These are phyloP conservation scores for Temnothorax curvispinosus DNA, from an alignment of 1,140 invertebrate species.

Conservation along the genomic window DNA sequence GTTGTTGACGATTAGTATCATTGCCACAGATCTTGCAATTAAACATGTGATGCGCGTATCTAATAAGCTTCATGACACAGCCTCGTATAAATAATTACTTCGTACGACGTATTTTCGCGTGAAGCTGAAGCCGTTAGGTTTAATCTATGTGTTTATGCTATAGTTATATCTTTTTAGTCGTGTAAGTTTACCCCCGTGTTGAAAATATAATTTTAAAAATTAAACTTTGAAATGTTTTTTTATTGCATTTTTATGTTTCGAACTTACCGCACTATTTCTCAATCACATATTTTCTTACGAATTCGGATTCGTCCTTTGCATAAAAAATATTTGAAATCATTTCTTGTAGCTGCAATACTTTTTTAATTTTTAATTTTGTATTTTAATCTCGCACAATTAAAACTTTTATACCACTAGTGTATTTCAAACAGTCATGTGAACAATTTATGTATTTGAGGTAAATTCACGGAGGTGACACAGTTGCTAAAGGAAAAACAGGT, in stretches of 20 bases:
- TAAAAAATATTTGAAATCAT: background rate
- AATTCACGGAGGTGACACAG: background rate
- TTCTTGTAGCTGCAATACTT: background rate
- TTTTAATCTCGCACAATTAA: background rate
- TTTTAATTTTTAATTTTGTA: background rate
- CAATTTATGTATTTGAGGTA: background rate
- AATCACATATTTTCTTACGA: background rate
- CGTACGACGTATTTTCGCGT: background rate
- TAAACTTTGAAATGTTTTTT: background rate
- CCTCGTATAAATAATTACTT: conserved; percentile 31
- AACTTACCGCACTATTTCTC: background rate
- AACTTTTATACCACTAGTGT: background rate
- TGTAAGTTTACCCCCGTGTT: background rate
- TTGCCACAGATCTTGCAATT: background rate
- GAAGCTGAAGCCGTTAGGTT: background rate
- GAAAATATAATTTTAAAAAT: conserved; percentile 1
- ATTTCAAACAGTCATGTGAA: background rate
- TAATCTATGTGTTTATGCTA: background rate
- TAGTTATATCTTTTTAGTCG: background rate
- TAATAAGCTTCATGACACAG: conserved; percentile 16
- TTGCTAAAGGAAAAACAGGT: conserved; percentile 1
- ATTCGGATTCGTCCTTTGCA: background rate
- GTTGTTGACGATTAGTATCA: background rate
- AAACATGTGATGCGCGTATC: background rate
- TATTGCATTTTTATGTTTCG: background rate